Evolutionary conservation across 2,888 invertebrate genomes (phyloP), one percentile per base, ranked within the genome.

Genomic region (Sialis lutaria): DNA sequence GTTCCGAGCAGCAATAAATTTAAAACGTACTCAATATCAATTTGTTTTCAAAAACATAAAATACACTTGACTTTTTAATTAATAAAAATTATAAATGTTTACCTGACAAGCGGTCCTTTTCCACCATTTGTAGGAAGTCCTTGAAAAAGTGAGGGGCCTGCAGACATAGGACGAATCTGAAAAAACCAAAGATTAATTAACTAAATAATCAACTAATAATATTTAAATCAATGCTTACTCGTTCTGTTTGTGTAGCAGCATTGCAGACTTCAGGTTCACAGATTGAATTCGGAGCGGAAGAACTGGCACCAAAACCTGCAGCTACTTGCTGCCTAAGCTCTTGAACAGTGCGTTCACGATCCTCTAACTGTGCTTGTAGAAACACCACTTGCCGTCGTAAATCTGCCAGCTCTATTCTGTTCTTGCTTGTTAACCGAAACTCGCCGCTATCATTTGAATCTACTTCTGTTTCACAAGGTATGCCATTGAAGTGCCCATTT

Each of bases 311-410:
- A 4, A 22, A 22, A 56, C 61, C 64, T 22, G 59, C 72, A 58
- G 74, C 70, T 72, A 86, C 79, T 64, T 83, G 77, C 58, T 79
- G 77, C 67, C 87, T 86, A 62, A 90, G 71, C 60, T 79, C 73
- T 59, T 81, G 77, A 65, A 90, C 85, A 59, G 82, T 77, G 54
- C 82, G 75, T 63, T 90, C 88, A 59, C 82, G 82, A 64, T 91
- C 89, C 62, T 90, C 88, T 58, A 89, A 67, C 71, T 90, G 88
- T 57, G 87, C 84, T 74, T 85, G 85, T 63, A 86, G 72, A 67
- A 82, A 85, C 63, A 84, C 71, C 60, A 86, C 82, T 70, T 88
- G 87, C 56, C 86, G 75, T 53, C 82, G 75, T 67, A 88, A 74
- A 68, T 87, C 87, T 37, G 79, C 74, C 65, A 86, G 69, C 67